Evolutionary conservation across 2,113 vertebrate species (phyloP), one percentile per base, ranked within the genome.

Genomic region (Tragelaphus strepsiceros): DNA sequence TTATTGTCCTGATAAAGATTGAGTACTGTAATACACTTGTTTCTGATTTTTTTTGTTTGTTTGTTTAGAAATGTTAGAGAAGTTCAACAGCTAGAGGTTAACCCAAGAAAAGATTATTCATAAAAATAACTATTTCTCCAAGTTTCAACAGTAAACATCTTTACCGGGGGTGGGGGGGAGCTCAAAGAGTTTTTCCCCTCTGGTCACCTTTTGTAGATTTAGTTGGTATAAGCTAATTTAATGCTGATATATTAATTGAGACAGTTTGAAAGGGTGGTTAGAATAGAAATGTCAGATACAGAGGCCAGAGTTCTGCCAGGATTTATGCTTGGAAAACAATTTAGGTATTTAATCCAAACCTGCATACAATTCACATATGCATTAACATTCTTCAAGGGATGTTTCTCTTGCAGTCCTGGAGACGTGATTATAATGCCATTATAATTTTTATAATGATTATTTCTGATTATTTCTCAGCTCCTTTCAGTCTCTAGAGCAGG

Each of bases 21-120:
- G 14, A 89, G 19, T 95, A 15, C n/a, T 89, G 21, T 88, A 77
- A 59, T 58, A 81, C 10, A 56, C 32, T 56, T 85, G 39, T 88
- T 96, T 91, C 13, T 93, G 4, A 88, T 82, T 74, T 81, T 35
- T 84, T 89, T 58, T 21, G 3, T 53, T 53, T 83, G 49, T 54
- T 87, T 88, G 43, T 71, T 96, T 62, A 86, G n/a, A 94, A 95
- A 86, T 89, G 89, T 96, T 94, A 95, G 26, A 67, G 54, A 94
- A 51, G 10, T 87, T 94, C 46, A 94, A 87, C n/a, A 91, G n/a
- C 61, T 78, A 95, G 61, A 88, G 7, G 7, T 84, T 96, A 97
- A 19, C 53, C 87, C 62, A 92, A 56, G 26, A 78, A 97, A 94
- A 91, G n/a, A 86, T 35, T 64, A 89, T 77, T 97, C 10, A 88